phyloP scores from a whole-genome alignment of 2,888 invertebrate species.

The Eristalis arbustorum region DNA sequence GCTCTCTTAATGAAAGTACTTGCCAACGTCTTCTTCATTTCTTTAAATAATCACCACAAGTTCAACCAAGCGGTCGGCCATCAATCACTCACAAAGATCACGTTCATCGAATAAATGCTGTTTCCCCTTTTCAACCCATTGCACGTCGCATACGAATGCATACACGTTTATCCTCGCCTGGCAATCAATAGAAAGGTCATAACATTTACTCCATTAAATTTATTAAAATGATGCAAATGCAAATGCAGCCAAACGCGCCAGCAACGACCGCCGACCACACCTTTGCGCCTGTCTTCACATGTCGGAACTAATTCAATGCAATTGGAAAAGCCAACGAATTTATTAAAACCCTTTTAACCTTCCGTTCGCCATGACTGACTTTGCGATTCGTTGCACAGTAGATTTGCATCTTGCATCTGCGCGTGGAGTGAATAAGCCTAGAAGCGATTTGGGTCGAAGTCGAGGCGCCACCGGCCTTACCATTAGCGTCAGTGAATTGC shows the following conservation, averaged over 20 bases:
- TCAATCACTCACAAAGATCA: no score
- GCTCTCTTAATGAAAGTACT: no score
- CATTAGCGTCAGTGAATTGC: conserved; percentile 24
- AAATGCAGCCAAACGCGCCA: neutral
- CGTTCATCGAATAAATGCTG: no score
- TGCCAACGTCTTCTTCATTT: no score
- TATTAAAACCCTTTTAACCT: conserved; percentile 66
- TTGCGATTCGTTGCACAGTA: conserved; percentile 27
- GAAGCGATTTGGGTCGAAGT: conserved; percentile 49
- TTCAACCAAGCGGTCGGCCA: no score
- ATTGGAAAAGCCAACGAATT: conserved; percentile 42
- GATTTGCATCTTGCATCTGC: conserved; percentile 51
- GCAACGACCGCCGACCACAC: neutral
- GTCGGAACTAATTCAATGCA: conserved; percentile 1
- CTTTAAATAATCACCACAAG: no score
- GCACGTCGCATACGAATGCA: neutral
- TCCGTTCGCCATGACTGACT: conserved; percentile 45
- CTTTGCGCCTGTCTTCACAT: conserved; percentile 5
- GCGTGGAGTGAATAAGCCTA: conserved; percentile 15
- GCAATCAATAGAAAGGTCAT: neutral
- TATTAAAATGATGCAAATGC: neutral
- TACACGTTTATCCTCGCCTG: neutral
- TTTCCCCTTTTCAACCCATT: neutral
- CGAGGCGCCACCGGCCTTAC: conserved; percentile 51
- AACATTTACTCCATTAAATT: neutral